Conservation (phyloP, 2,888 invertebrate genomes). For the Drosophila maculinotata region DNA sequence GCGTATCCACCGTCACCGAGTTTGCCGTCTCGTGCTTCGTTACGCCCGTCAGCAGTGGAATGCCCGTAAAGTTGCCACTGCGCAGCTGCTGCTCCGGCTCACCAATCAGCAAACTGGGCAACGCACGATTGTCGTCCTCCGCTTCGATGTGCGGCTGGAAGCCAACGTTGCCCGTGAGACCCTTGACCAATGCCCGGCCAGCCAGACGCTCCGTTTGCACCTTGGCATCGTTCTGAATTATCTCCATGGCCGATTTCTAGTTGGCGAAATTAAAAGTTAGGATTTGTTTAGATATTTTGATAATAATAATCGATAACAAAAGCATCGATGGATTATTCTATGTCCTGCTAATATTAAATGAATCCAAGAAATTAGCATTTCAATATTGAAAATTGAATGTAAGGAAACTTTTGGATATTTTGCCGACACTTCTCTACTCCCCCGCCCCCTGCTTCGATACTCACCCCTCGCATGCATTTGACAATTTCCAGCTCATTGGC, state of each 20-base stretch:
- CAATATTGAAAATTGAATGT: too few species aligned
- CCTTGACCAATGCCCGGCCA: slow-evolving; percentile 87
- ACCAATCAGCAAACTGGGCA: slow-evolving; percentile 89
- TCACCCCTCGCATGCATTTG: slow-evolving; percentile 88
- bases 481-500: slow-evolving; percentile 87
- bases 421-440: too few species aligned
- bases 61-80: slow-evolving; percentile 86
- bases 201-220: slow-evolving; percentile 87
- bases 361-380: too few species aligned
- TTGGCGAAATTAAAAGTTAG: not conserved
- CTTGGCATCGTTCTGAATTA: slow-evolving; percentile 86
- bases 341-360: too few species aligned
- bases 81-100: slow-evolving; percentile 88
- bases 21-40: slow-evolving; percentile 89
- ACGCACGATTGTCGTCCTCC: slow-evolving; percentile 87
- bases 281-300: too few species aligned
- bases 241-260: slow-evolving; percentile 82
- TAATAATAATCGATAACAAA: too few species aligned
- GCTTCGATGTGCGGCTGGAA: slow-evolving; percentile 90
- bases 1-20: slow-evolving; percentile 71
- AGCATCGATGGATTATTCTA: too few species aligned
- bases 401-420: too few species aligned
- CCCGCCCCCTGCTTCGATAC: slow-evolving; percentile 8
- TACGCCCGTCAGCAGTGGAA: slow-evolving; percentile 90
- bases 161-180: slow-evolving; percentile 87